Percentiles rank a stretch among this genome's conserved stretches.
These are phyloP conservation scores for Sebastes fasciatus DNA, from an alignment of 2,113 vertebrate species.

Conservation along the genomic window DNA sequence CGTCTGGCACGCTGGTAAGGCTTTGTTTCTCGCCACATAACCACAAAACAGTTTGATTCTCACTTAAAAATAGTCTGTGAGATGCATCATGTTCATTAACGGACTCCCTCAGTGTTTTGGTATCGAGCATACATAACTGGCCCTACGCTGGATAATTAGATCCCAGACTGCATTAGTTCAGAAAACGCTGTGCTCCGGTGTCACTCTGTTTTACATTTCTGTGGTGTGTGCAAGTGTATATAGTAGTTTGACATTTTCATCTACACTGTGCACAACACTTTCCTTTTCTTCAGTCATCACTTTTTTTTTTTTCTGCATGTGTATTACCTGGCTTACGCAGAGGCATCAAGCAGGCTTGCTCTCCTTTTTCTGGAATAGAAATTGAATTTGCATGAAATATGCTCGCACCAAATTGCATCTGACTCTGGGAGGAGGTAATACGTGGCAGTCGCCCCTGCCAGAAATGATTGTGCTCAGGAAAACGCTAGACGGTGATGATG, in stretches of 20 bases:
- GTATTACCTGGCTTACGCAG: slow-evolving; percentile 80
- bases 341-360: slow-evolving; percentile 71
- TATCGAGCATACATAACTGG: slow-evolving; percentile 28
- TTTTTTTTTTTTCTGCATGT: slow-evolving; percentile 67
- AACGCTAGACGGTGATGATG: slow-evolving; percentile 79
- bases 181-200: slow-evolving; percentile 53
- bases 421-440: slow-evolving; percentile 84
- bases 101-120: slow-evolving; percentile 11
- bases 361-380: slow-evolving; percentile 81
- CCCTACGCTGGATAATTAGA: slow-evolving; percentile 57
- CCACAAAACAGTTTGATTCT: slow-evolving; percentile 46
- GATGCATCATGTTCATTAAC: slow-evolving; percentile 42
- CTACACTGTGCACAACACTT: slow-evolving; percentile 72
- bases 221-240: slow-evolving; percentile 68
- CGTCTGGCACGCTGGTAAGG: slow-evolving; percentile 34
- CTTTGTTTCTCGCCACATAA: slow-evolving; percentile 50
- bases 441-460: slow-evolving; percentile 79
- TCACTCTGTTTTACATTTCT: slow-evolving; percentile 72
- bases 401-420: slow-evolving; percentile 84
- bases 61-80: slow-evolving; percentile 37
- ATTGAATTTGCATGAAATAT: slow-evolving; percentile 89
- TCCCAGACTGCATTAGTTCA: slow-evolving; percentile 62
- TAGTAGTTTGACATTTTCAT: slow-evolving; percentile 78
- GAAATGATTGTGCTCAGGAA: slow-evolving; percentile 81
- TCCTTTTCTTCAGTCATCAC: slow-evolving; percentile 81